These are phyloP conservation scores for Peromyscus melanophrys DNA, from an alignment of 2,797 vertebrate genomes.

Conservation along the genomic window DNA sequence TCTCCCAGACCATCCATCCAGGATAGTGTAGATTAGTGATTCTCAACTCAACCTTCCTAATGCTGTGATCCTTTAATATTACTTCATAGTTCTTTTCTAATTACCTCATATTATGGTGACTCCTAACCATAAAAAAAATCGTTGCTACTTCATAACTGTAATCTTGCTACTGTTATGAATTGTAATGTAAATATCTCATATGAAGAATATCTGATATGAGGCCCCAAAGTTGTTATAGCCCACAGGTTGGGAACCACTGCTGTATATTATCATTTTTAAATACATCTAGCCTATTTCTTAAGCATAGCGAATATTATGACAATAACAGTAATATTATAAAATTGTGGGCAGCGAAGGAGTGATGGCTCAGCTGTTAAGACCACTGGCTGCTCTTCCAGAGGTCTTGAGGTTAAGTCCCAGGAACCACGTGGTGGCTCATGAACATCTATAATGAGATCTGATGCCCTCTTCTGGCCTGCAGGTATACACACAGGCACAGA, in stretches of 20 bases:
- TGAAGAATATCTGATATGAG: background rate
- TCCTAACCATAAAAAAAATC: background rate
- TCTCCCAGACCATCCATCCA: background rate
- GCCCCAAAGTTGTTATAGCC: background rate
- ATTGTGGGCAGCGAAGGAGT: background rate
- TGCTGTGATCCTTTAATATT: background rate
- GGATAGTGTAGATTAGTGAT: background rate
- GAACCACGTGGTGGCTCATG: background rate
- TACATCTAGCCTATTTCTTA: background rate
- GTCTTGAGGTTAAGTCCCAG: background rate
- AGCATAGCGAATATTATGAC: background rate
- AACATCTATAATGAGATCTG: background rate
- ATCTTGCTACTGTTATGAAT: background rate
- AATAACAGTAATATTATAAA: background rate
- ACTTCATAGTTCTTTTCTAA: background rate
- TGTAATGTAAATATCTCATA: background rate
- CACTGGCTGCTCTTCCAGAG: background rate
- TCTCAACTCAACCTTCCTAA: background rate
- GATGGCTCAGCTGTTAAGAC: background rate
- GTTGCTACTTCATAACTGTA: too few species aligned
- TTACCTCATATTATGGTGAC: background rate
- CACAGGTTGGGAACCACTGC: background rate
- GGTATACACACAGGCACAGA: background rate
- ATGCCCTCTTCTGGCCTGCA: background rate
- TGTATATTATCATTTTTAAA: background rate